Evolutionary conservation across 1,140 invertebrate genomes (phyloP), one percentile per base, ranked within the genome.

Genomic region (Philotrypesis tridentata): DNA sequence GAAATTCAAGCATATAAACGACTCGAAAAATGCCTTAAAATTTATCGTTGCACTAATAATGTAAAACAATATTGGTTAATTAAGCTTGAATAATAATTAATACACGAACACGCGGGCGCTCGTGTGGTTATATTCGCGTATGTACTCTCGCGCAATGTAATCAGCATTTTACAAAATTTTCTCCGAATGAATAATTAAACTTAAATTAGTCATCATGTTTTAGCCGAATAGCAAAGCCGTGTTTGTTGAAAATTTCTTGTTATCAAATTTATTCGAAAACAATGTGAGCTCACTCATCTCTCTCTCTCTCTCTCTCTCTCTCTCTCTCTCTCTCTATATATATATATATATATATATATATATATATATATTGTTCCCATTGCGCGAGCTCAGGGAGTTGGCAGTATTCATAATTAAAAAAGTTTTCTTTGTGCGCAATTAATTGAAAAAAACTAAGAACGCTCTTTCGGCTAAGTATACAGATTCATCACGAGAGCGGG

Each of bases 401-500:
- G 48, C 21, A 55, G 48, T 55, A 55, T 55, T 55, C 48, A 55
- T 55, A 55, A 55, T 55, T 55, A 55, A 55, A 55, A 55, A 55
- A 55, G 17, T 55, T 55, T 55, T 55, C 48, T n/a, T 55, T 55
- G 48, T 55, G 48, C 21, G 48, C 48, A 55, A 55, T 55, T 55
- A 55, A 55, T 55, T 55, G 48, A n/a, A 55, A 55, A 55, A 55
- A 55, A 14, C n/a, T 21, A 55, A 17, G n/a, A 17, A 55, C 40
- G 29, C 17, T 71, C 4, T 71, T 71, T 43, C 37, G 23, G 31
- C 25, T 68, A 68, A 68, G 67, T 68, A n/a, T n/a, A 33, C 67
- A 68, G 67, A 68, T 68, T 68, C 67, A 68, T 68, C 67, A 68
- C 29, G 63, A 33, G 0, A 25, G 25, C 37, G 37, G 14, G 14